phyloP scores from a whole-genome alignment of 2,113 vertebrate genomes.

The Saguinus midas region DNA sequence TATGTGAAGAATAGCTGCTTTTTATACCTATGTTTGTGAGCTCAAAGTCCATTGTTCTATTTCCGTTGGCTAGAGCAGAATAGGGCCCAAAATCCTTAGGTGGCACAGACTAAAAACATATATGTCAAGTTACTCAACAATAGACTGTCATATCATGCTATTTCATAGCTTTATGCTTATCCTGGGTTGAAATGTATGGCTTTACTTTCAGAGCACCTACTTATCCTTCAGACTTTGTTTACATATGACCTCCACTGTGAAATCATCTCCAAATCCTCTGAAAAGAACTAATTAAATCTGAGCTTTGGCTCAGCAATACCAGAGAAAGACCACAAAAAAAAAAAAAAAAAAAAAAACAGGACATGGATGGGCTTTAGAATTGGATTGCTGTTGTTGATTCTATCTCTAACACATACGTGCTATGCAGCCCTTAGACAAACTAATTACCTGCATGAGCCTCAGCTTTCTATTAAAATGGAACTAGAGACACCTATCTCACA shows the following conservation, averaged over 20 bases:
- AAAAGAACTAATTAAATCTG: background rate
- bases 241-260: background rate
- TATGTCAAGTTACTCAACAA: background rate
- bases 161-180: background rate
- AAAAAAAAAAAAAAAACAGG: background rate
- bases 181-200: background rate
- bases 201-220: background rate
- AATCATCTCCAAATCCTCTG: background rate
- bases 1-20: background rate
- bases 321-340: background rate
- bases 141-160: background rate
- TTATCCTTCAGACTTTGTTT: background rate
- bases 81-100: background rate
- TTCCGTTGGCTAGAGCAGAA: background rate
- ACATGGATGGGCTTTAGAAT: background rate
- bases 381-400: background rate
- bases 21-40: background rate
- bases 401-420: background rate
- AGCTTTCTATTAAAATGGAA: background rate
- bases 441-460: background rate
- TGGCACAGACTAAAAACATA: background rate
- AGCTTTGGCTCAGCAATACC: background rate
- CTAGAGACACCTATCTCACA: background rate
- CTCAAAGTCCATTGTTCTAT: background rate
- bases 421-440: background rate